phyloP scores from a whole-genome alignment of 2,888 invertebrate species.

The Hydrotaea diabolus region DNA sequence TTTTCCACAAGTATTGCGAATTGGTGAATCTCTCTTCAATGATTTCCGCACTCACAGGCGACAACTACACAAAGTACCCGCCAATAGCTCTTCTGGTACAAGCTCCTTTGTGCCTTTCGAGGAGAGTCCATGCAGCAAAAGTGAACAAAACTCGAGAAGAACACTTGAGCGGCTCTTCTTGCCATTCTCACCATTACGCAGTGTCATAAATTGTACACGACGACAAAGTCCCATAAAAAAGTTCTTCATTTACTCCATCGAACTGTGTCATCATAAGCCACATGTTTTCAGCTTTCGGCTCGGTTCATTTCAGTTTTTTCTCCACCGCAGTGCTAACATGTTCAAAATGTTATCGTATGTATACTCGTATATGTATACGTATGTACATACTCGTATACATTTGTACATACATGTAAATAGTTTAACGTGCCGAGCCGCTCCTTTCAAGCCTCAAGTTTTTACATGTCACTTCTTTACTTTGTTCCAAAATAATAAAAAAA shows the following conservation, averaged over 20 bases:
- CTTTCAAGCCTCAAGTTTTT: too few relatives aligned
- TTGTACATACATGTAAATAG: too few relatives aligned
- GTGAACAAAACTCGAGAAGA: slow-evolving; percentile 34
- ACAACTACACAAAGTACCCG: too few relatives aligned
- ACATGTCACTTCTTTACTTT: too few relatives aligned
- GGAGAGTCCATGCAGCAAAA: slow-evolving; percentile 47
- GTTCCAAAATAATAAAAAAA: too few relatives aligned
- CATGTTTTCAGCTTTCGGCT: too few relatives aligned
- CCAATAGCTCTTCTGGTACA: slow-evolving; percentile 37
- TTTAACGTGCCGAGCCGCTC: too few relatives aligned
- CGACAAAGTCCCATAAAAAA: slow-evolving; percentile 66
- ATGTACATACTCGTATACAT: neutral
- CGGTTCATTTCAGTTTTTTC: neutral
- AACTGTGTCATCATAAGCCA: slow-evolving; percentile 42
- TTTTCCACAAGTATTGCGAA: neutral
- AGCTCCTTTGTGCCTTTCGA: slow-evolving; percentile 55
- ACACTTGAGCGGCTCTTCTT: slow-evolving; percentile 49
- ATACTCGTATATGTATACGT: neutral
- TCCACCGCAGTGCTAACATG: neutral
- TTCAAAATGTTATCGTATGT: neutral
- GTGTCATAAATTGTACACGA: slow-evolving; percentile 64
- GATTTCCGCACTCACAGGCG: neutral
- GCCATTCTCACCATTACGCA: slow-evolving; percentile 53
- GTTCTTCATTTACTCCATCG: slow-evolving; percentile 64
- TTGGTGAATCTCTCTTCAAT: neutral